phyloP scores from a whole-genome alignment of 2,113 vertebrate species.

The Pachyramphus minor region DNA sequence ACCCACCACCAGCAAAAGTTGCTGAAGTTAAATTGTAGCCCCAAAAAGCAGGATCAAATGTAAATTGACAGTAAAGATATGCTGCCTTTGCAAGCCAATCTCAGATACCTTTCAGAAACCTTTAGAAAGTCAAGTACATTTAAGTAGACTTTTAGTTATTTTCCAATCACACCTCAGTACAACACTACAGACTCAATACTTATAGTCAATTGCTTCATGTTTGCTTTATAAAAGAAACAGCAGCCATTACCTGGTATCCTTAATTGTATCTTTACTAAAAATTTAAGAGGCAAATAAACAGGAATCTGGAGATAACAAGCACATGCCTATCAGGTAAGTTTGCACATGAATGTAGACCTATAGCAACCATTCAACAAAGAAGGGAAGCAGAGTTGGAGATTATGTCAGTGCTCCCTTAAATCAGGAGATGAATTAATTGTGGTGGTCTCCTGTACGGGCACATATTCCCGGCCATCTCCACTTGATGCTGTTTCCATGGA shows the following conservation, averaged over 20 bases:
- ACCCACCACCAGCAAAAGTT: background rate
- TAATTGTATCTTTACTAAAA: background rate
- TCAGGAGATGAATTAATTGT: background rate
- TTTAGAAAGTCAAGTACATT: background rate
- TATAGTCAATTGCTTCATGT: background rate
- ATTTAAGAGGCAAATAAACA: background rate
- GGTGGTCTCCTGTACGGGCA: background rate
- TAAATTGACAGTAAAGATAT: background rate
- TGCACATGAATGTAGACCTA: background rate
- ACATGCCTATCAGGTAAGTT: background rate
- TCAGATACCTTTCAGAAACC: background rate
- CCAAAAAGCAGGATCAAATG: background rate
- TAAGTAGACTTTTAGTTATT: background rate
- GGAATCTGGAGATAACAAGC: background rate
- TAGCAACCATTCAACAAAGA: background rate
- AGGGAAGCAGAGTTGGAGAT: background rate
- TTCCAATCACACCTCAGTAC: background rate
- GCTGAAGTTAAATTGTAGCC: background rate
- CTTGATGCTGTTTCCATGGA: background rate
- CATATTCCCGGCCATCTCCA: background rate
- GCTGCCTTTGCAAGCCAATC: background rate
- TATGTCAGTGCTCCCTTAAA: background rate
- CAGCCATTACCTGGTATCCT: background rate
- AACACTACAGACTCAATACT: background rate
- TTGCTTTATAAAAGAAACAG: slow-evolving; percentile 17